A percentile compares a stretch with the other conserved stretches of the same genome.
Conservation (phyloP, 35 echinoderm and acorn worm species). For the Heliocidaris erythrogramma region DNA sequence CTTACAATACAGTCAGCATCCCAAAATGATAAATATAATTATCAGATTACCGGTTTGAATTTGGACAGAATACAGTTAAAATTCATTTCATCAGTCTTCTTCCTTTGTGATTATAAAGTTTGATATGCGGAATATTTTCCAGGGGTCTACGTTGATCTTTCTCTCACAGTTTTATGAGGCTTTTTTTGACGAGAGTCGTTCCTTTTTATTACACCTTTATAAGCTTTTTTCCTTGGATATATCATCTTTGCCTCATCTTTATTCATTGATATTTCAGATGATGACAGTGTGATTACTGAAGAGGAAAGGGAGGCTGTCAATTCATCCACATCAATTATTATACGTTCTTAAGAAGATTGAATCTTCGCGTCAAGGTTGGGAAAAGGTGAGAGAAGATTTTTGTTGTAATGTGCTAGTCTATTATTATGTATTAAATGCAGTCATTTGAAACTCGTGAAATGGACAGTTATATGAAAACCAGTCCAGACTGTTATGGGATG, state of each 20-base stretch:
- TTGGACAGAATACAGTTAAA: not conserved
- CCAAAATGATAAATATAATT: not conserved
- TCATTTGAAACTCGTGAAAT: too few relatives aligned
- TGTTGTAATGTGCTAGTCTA: too few relatives aligned
- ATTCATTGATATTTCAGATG: conserved; percentile 5
- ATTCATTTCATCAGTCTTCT: too few relatives aligned
- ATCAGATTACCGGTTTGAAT: not conserved
- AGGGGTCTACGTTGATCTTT: not conserved
- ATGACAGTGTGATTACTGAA: not conserved
- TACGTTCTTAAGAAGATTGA: not conserved
- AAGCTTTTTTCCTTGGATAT: not conserved
- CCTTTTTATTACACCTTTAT: not conserved
- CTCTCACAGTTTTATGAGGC: not conserved
- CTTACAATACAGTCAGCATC: not conserved
- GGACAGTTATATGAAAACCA: too few relatives aligned
- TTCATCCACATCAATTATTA: not conserved
- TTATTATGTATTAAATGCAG: too few relatives aligned
- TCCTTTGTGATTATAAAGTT: too few relatives aligned
- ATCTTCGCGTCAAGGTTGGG: not conserved
- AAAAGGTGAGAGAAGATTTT: not conserved
- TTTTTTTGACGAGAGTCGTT: not conserved
- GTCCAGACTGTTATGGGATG: too few relatives aligned
- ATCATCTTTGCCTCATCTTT: not conserved
- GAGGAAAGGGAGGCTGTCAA: not conserved
- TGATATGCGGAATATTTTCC: not conserved